These are phyloP conservation scores for Fabriciana adippe DNA, from an alignment of 2,888 invertebrate genomes.

Conservation along the genomic window DNA sequence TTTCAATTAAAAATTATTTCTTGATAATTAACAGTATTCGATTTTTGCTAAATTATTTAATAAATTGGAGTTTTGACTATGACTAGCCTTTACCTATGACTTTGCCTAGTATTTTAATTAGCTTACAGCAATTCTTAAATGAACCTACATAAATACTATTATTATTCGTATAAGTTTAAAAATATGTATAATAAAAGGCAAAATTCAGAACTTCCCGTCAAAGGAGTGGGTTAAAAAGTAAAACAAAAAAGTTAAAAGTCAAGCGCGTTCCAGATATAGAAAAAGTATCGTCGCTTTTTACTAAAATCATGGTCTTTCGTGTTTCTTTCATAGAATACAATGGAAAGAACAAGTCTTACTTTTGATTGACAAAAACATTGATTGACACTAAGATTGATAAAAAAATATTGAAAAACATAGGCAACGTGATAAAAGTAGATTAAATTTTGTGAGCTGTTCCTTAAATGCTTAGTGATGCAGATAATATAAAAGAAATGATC, in stretches of 20 bases:
- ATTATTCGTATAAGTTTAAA: too few species aligned
- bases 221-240: too few species aligned
- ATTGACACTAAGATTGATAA: slow-evolving; percentile 16
- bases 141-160: too few species aligned
- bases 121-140: too few species aligned
- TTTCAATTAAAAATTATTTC: slow-evolving; percentile 11
- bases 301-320: not conserved
- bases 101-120: too few species aligned
- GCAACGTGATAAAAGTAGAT: slow-evolving; percentile 33
- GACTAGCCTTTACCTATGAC: too few species aligned
- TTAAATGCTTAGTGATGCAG: slow-evolving; percentile 13
- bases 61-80: too few species aligned
- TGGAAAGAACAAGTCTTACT: slow-evolving; percentile 14
- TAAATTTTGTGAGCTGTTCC: slow-evolving; percentile 22
- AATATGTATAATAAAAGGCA: too few species aligned
- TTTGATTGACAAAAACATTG: slow-evolving; percentile 11
- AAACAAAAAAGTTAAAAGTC: not conserved
- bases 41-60: not conserved
- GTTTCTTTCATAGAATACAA: slow-evolving; percentile 9
- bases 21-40: not conserved
- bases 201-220: too few species aligned
- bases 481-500: not conserved
- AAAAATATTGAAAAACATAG: slow-evolving; percentile 24
- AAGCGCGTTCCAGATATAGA: not conserved
- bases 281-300: slow-evolving; percentile 2